Base-by-base conservation (phyloP, 2,113 vertebrate species). In the Xyrauchen texanus region DNA sequence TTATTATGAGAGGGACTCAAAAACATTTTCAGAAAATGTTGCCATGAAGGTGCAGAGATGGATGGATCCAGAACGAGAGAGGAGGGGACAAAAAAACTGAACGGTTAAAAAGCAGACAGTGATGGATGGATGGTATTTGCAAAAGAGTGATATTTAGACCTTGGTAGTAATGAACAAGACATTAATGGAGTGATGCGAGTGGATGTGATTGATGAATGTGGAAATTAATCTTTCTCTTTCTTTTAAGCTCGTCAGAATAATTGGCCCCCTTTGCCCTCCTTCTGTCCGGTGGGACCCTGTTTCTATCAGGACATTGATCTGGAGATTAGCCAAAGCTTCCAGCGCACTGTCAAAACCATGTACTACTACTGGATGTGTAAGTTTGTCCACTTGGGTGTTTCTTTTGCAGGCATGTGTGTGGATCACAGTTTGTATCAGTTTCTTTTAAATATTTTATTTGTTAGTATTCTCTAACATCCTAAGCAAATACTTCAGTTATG, bases 321-420 rank as follows among this genome's bases (percentile, higher is more conserved):
- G 87, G 97, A 99, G 84, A 98, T 99, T 74, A 95, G 90, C 0
- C 94, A 95, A 6, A 93, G 91, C 74, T 98, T 98, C 88, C 96
- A 98, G 92, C 95, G 92, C 80, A 98, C 93, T 0, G 97, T 99
- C 9, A 91, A 91, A 0, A 92, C 93, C 83, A 95, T 99, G 95
- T 99, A 98, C 87, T 98, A 99, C 91, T 96, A 96, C 89, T 98
- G 97, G 97, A 93, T 97, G 91, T 95, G 97, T 99, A 87, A 96
- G 96, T 88, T 46, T 34, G 11, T 21, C 2, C 57, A 13, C 45
- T 45, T 21, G 7, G 68, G 4, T 3, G 44, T 15, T 34, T 34
- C 7, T 0, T 0, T 0, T 5, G 8, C 11, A 53, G 55, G n/a
- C 4, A 10, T 42, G 45, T 45, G 45, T 44, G 8, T 12, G 2